Evolutionary conservation across 35 echinoderm and acorn worm genomes (phyloP).

Genomic region (Heliocidaris erythrogramma): DNA sequence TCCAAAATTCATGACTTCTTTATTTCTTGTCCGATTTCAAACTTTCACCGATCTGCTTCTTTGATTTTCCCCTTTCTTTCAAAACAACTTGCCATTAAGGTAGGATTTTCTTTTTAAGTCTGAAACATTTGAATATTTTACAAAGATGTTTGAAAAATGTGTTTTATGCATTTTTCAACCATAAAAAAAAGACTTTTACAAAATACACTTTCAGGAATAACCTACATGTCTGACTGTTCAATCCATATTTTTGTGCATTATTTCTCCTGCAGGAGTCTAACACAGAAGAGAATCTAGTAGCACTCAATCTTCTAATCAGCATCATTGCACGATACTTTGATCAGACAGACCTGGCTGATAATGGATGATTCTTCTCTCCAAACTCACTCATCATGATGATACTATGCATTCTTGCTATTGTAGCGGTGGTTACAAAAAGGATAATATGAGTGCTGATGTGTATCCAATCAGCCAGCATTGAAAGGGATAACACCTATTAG

Average conservation of each 20-base stretch:
- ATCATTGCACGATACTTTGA: conserved; percentile 82
- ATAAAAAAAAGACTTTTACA: not conserved
- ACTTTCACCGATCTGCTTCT: too few relatives aligned
- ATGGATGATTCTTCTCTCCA: conserved; percentile 48
- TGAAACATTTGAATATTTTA: too few relatives aligned
- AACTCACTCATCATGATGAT: not conserved
- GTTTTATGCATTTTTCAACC: not conserved
- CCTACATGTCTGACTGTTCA: not conserved
- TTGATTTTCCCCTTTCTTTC: too few relatives aligned
- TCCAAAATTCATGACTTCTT: too few relatives aligned
- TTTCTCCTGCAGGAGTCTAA: conserved; percentile 47
- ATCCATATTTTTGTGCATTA: not conserved
- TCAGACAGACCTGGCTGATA: conserved; percentile 73
- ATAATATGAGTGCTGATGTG: not conserved
- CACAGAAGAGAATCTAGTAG: conserved; percentile 59
- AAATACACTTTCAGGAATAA: not conserved
- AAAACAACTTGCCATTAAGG: too few relatives aligned
- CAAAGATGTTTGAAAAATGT: not conserved
- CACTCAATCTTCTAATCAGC: conserved; percentile 70
- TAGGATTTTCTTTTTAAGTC: too few relatives aligned
- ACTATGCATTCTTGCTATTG: not conserved
- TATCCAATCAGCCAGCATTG: not conserved
- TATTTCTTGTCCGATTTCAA: too few relatives aligned
- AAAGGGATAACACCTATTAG: too few relatives aligned
- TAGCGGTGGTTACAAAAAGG: not conserved